A percentile compares a stretch with the other conserved stretches of the same genome.
These are phyloP conservation scores for Scolopax mira DNA, from an alignment of 2,113 vertebrate genomes.

Conservation along the genomic window DNA sequence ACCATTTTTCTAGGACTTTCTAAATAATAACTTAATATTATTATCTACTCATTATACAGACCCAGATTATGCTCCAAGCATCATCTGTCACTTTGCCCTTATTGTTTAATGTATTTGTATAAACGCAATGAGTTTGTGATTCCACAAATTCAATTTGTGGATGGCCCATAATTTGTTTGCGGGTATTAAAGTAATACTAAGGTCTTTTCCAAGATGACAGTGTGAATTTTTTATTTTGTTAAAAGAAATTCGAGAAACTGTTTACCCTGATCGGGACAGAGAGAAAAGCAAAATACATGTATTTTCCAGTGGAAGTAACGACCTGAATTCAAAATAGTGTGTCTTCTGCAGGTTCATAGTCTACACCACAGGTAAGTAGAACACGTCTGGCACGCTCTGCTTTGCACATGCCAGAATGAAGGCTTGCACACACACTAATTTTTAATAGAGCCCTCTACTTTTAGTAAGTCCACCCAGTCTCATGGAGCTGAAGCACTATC, in stretches of 20 bases:
- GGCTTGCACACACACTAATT: not conserved
- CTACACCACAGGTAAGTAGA: not conserved
- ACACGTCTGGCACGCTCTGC: not conserved
- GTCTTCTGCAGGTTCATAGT: not conserved
- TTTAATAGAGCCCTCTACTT: not conserved
- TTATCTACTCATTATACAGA: conserved; percentile 9
- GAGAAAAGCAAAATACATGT: not conserved
- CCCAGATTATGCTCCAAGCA: conserved; percentile 1
- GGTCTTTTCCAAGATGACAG: not conserved
- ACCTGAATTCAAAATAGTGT: not conserved
- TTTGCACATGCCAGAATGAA: not conserved
- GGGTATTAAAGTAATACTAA: not conserved
- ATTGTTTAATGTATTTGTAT: not conserved
- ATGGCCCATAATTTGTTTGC: not conserved
- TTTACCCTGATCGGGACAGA: not conserved
- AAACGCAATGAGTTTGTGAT: not conserved
- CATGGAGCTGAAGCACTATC: not conserved
- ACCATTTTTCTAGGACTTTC: not conserved
- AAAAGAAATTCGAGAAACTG: not conserved
- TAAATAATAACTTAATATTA: conserved; percentile 43
- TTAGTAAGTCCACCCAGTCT: not conserved
- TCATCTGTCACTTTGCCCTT: conserved; percentile 31
- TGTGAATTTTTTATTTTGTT: not conserved
- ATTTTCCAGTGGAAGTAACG: not conserved
- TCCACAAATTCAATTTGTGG: not conserved